Evolutionary conservation across 2,797 vertebrate species (phyloP).

Genomic region (Anomalospiza imberbis): DNA sequence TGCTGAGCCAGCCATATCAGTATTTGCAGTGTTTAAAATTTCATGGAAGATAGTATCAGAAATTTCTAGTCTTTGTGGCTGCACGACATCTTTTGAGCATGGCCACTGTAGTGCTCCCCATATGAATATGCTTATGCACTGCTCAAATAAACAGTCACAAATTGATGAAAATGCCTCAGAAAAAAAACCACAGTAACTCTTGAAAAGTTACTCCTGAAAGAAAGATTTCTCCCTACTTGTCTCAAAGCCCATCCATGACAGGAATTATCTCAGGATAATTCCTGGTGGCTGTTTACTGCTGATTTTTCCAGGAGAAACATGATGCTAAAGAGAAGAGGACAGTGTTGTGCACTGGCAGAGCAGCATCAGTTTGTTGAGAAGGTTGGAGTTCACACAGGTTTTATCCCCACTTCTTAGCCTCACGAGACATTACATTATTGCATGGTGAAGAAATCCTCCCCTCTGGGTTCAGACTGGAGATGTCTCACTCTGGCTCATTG

Average conservation of each 20-base stretch:
- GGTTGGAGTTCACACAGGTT: background rate
- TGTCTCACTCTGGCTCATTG: background rate
- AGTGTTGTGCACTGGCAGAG: background rate
- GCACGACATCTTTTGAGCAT: background rate
- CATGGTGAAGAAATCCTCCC: background rate
- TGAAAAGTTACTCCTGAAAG: background rate
- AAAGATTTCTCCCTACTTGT: background rate
- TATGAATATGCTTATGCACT: background rate
- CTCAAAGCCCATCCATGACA: background rate
- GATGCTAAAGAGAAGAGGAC: background rate
- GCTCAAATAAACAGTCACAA: background rate
- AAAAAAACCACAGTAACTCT: background rate
- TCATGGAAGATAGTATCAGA: background rate
- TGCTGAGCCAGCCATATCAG: background rate
- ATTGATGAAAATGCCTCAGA: background rate
- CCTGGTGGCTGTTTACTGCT: background rate
- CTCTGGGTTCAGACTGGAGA: background rate
- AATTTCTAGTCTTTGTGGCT: background rate
- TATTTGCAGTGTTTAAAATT: background rate
- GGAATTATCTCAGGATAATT: background rate
- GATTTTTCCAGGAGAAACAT: background rate
- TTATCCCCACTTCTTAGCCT: background rate
- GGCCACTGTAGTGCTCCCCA: background rate
- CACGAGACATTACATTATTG: background rate
- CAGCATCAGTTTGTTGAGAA: background rate